A percentile compares a stretch with the other conserved stretches of the same genome.
Conservation (phyloP, 2,113 vertebrate species). For the Siniperca chuatsi region DNA sequence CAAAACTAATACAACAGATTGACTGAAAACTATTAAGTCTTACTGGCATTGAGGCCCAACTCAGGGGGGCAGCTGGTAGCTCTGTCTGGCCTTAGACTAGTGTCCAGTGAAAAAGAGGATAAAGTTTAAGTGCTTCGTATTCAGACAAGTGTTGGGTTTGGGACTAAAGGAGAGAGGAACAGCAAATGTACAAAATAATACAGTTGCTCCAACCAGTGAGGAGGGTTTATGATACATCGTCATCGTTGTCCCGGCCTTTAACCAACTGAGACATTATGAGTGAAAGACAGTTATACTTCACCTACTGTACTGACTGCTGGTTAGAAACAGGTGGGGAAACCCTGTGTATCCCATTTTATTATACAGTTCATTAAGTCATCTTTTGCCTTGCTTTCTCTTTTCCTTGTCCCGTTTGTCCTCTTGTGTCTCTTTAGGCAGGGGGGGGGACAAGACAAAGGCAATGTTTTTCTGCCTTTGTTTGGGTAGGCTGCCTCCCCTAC, state of each 20-base stretch:
- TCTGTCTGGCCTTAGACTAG: constrained; percentile 72
- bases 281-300: constrained; percentile 56
- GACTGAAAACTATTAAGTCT: constrained; percentile 53
- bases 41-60: constrained; percentile 72
- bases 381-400: constrained; percentile 50
- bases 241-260: constrained; percentile 35
- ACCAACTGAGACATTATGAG: constrained; percentile 59
- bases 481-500: constrained; percentile 34
- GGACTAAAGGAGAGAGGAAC: constrained; percentile 67
- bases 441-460: constrained; percentile 22
- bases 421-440: constrained; percentile 54
- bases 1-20: constrained; percentile 37
- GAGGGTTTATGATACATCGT: constrained; percentile 69
- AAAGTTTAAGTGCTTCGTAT: constrained; percentile 76
- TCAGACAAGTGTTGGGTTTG: constrained; percentile 68
- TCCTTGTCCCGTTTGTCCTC: constrained; percentile 63
- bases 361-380: constrained; percentile 64
- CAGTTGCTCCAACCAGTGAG: constrained; percentile 76
- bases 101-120: constrained; percentile 69
- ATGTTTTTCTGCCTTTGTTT: constrained; percentile 34
- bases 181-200: constrained; percentile 82
- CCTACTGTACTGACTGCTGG: constrained; percentile 64
- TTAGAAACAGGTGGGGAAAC: constrained; percentile 65
- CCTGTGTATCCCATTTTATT: constrained; percentile 37
- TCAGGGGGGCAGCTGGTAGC: constrained; percentile 79